A percentile compares a stretch with the other conserved stretches of the same genome.
Conservation (phyloP, 2,113 vertebrate genomes). For the Apteryx mantelli region DNA sequence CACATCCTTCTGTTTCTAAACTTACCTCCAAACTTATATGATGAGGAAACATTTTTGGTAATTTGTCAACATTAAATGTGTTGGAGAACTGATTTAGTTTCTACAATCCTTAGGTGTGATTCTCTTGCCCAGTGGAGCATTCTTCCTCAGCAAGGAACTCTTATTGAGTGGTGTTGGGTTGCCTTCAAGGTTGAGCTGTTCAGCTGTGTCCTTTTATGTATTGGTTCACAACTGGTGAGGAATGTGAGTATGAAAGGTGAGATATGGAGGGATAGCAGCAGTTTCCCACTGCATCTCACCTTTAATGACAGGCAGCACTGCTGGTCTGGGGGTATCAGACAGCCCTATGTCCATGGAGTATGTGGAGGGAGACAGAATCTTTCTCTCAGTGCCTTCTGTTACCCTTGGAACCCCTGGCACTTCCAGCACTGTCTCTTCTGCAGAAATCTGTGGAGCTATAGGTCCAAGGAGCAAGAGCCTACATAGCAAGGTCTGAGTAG, state of each 20-base stretch:
- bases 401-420: not conserved
- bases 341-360: too few species aligned
- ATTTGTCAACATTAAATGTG: not conserved
- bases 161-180: not conserved
- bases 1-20: not conserved
- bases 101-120: not conserved
- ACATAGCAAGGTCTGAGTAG: not conserved
- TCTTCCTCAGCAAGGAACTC: not conserved
- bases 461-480: not conserved
- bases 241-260: not conserved
- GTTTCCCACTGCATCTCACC: not conserved
- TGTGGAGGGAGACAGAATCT: not conserved
- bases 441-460: not conserved
- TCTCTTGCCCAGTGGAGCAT: not conserved
- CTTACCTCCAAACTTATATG: not conserved
- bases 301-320: not conserved
- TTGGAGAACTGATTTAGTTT: not conserved
- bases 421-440: not conserved
- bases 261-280: fast-evolving
- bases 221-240: not conserved
- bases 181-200: not conserved
- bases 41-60: not conserved
- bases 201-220: not conserved
- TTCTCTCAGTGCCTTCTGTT: not conserved
- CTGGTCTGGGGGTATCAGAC: not conserved